Base-by-base conservation (phyloP, 2,888 invertebrate species). In the Apamea monoglypha region DNA sequence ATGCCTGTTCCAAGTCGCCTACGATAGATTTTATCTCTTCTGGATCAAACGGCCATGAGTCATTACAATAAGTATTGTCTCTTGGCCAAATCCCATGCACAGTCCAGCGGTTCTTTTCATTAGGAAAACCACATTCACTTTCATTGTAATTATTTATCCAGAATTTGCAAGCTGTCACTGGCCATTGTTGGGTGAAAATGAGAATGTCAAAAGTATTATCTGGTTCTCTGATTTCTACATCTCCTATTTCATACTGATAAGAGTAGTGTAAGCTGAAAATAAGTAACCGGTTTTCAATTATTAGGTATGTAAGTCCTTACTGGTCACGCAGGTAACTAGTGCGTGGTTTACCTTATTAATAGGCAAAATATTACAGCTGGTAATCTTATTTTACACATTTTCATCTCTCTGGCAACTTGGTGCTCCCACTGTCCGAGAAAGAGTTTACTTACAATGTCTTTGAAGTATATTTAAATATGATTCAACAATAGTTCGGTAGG, bases 21-120 rank as follows among this genome's bases (percentile, higher is more conserved):
- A 63, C 21, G 25, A 82, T 56, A n/a, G 68, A n/a, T 44, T 64
- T 72, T 1, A 81, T 75, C 14, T 75, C 18, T 63, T 69, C 53
- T 2, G 50, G 72, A 67, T 82, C 68, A 64, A 83, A 83, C 6
- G 21, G 4, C 77, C 63, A 69, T 1, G 82, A 68, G 2, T 0
- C 2, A 47, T 83, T 83, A 36, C 83, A 82, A 21, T 0, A 72
- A 14, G 3, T 47, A n/a, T 25, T 1, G 12, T 8, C 0, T 0
- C 0, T 0, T 32, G 82, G 84, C 82, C 82, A 83, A 44, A 83
- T 83, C 1, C 84, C 82, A 10, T 82, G 82, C 16, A 82, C 8
- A 18, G 73, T 67, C 82, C 82, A 83, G 1, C 21, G 69, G 8
- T 78, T 53, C 5, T 73, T 61, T n/a, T 44, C 7, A 1, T 64